phyloP scores from a whole-genome alignment of 2,797 vertebrate species.

The Platyrinchus mystaceus region DNA sequence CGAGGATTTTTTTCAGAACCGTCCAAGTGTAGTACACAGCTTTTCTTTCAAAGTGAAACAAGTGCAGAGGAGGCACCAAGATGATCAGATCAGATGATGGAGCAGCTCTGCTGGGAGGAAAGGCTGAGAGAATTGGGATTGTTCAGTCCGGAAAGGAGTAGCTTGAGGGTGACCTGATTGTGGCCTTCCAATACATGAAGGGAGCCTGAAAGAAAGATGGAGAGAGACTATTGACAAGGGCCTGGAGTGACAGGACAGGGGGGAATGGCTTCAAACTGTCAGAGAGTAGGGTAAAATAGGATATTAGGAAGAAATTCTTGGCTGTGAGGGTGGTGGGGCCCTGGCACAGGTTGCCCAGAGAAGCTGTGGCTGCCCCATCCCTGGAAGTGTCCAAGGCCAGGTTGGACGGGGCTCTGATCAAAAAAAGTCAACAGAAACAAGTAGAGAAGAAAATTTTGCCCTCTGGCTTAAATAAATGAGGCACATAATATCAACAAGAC shows the following conservation, averaged over 20 bases:
- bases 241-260: too few species aligned
- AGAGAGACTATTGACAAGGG: not conserved
- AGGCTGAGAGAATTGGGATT: not conserved
- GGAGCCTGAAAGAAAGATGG: not conserved
- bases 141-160: not conserved
- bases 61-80: not conserved
- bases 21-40: not conserved
- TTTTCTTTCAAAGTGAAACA: not conserved
- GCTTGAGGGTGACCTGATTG: not conserved
- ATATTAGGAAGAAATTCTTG: not conserved
- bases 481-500: not conserved
- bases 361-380: not conserved
- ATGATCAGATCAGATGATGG: not conserved
- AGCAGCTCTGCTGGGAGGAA: not conserved
- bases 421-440: not conserved
- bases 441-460: not conserved
- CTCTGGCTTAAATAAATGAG: not conserved
- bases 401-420: not conserved
- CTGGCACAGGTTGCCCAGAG: not conserved
- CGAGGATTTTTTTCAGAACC: not conserved
- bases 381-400: not conserved
- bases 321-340: not conserved
- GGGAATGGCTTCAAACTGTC: not conserved
- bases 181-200: not conserved
- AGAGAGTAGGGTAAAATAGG: not conserved